Evolutionary conservation across 1,140 invertebrate species (phyloP).

Genomic region (Lucilia cuprina): DNA sequence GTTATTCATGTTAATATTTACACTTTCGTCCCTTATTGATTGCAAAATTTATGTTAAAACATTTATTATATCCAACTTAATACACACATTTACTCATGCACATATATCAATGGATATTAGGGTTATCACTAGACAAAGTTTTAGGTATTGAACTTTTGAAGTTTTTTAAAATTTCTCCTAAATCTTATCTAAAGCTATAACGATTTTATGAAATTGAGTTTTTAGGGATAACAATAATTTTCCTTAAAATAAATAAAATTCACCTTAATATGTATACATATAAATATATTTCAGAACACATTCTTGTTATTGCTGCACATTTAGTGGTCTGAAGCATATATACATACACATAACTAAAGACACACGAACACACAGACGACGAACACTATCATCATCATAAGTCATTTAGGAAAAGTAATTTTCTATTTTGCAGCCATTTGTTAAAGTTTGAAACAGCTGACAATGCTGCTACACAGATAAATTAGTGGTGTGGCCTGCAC

Average conservation of each 20-base stretch:
- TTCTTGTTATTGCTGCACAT: background rate
- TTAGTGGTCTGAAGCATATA: background rate
- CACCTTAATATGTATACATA: no score
- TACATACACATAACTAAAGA: no score
- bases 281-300: background rate
- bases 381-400: background rate
- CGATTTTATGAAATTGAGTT: no score
- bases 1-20: background rate
- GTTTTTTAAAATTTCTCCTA: no score
- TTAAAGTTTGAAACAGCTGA: constrained; percentile 2
- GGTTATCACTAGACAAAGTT: no score
- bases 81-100: background rate
- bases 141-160: no score
- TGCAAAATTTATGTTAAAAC: background rate
- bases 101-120: no score
- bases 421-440: constrained; percentile 1
- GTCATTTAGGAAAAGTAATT: constrained; percentile 2
- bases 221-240: no score
- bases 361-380: background rate
- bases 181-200: no score
- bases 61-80: background rate
- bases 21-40: background rate
- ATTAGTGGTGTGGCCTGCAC: background rate
- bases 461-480: background rate
- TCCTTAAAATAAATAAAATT: no score